phyloP scores from a whole-genome alignment of 2,797 vertebrate species.

The Masticophis lateralis region DNA sequence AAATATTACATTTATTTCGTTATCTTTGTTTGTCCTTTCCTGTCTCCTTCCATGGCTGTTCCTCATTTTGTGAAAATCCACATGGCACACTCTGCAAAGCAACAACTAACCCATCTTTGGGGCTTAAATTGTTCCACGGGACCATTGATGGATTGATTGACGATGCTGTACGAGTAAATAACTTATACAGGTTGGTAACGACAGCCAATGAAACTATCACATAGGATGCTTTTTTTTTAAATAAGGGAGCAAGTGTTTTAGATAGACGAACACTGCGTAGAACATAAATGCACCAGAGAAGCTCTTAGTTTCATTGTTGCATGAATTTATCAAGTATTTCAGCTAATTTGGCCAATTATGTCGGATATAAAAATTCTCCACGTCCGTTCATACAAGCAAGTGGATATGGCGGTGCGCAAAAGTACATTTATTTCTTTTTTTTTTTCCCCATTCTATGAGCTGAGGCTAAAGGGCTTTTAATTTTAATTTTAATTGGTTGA shows the following conservation, averaged over 20 bases:
- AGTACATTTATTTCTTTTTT: not conserved
- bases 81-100: not conserved
- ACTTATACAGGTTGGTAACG: not conserved
- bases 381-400: not conserved
- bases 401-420: rapidly evolving
- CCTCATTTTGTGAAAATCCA: not conserved
- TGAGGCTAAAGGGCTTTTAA: not conserved
- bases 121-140: not conserved
- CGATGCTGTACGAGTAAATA: not conserved
- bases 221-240: not conserved
- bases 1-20: not conserved
- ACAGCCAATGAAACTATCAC: not conserved
- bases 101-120: not conserved
- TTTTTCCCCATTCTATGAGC: not conserved
- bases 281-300: not conserved
- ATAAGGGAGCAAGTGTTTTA: not conserved
- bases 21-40: not conserved
- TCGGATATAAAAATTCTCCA: not conserved
- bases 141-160: not conserved
- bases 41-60: not conserved
- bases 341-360: not conserved
- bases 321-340: not conserved
- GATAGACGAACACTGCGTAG: not conserved
- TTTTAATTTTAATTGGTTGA: not conserved
- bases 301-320: not conserved